Base-by-base conservation (phyloP, 2,113 vertebrate genomes). In the Chitala chitala region DNA sequence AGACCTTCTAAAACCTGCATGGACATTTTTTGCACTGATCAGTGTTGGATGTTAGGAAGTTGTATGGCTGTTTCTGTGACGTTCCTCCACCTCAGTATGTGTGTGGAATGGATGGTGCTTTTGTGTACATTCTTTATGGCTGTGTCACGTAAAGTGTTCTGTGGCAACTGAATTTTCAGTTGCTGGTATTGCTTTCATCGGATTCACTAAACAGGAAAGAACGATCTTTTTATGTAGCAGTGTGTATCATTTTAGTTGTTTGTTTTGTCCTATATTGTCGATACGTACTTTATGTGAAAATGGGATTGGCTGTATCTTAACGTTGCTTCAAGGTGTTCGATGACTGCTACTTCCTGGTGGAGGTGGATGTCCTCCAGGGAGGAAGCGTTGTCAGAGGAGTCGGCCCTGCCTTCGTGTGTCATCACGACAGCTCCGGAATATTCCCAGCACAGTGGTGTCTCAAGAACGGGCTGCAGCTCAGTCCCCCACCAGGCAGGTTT, bases 361-460 rank as follows among this genome's bases (percentile, higher is more conserved):
- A 89, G 71, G 93, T 98, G 66, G 97, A 99, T 20, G 91, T 98
- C 72, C 79, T 98, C 69, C 87, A 94, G 38, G 94, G 93, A 26
- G 83, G 82, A 72, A 78, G 50, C 63, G 53, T 74, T 81, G 84
- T 79, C 56, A 84, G 86, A 77, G 69, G 90, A n/a, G 89, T 89
- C 8, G 75, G 83, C 1, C 79, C 84, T 46, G 92, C 82, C 84
- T 98, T 89, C 85, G 91, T 38, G 59, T 90, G 90, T 79, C 90
- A 90, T 84, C 81, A 78, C 65, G 84, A 89, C 83, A 90, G 88
- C 78, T 82, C 86, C 0, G 89, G 89, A 44, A 90, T 99, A 79
- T 94, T 99, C 78, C 95, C 96, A 0, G 80, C 86, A 68, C 95
- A 97, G 46, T 99, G 96, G 96, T 91, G 95, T 85, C 90, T 94